Evolutionary conservation across 2,888 invertebrate species (phyloP), one percentile per base, ranked within the genome.

Genomic region (Odontocolon sp.): DNA sequence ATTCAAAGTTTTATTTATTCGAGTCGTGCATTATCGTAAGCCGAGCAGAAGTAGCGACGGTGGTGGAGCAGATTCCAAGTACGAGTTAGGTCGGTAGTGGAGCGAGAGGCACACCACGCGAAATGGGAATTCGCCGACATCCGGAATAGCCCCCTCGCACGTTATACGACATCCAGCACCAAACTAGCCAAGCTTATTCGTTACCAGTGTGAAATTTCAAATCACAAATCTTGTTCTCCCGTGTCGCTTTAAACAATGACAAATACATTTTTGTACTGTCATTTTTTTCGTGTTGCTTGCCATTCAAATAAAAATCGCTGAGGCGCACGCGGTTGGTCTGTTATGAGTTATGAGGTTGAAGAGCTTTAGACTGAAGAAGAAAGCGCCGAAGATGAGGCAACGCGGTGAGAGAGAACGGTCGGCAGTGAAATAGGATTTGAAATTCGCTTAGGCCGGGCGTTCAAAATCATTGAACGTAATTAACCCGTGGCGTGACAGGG

Each of bases 391-490:
- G 56, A 63, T 40, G 59, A 42, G 33, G 6, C 14, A 36, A 61
- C 18, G 70, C 11, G 38, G 33, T 21, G 72, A 54, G 63, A 8
- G 67, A 66, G 45, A 56, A 79, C 76, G 71, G 70, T 80, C 73
- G 77, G 75, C 75, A 59, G 69, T 76, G 82, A 84, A 89, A 88
- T 88, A 85, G 82, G 86, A 87, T 88, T 86, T 86, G 81, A 85
- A 85, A 88, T 88, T 87, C 88, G 86, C 83, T 88, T 89, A 88
- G 86, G 83, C 83, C 82, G 82, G 84, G 85, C 85, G 86, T 87
- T 87, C 86, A 87, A 87, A 88, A 88, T 89, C 87, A 87, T 89
- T 86, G 85, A 86, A 86, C 83, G 86, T 87, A 88, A 89, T 88
- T 88, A 88, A 85, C 86, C 83, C 83, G 83, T 81, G 85, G 84